Conservation (phyloP, 2,888 invertebrate genomes). For the Alsophila aescularia region DNA sequence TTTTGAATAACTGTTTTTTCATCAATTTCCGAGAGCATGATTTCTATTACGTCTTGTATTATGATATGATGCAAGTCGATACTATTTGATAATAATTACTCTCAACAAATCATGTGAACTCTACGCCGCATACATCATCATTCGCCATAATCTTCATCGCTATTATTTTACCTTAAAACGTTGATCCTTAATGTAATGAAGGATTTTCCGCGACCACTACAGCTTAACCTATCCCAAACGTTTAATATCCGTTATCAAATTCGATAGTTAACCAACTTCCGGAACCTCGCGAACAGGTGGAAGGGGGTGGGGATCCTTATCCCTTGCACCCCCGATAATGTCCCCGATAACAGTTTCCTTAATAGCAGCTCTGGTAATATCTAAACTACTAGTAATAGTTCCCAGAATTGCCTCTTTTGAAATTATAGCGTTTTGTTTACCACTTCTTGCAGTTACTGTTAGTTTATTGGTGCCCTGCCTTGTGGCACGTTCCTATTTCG, state of each 20-base stretch:
- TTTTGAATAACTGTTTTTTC: too few species aligned
- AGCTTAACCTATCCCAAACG: constrained; percentile 15
- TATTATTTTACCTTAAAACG: constrained; percentile 27
- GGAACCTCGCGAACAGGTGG: constrained; percentile 42
- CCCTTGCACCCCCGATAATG: constrained; percentile 45
- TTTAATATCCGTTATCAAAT: constrained; percentile 40
- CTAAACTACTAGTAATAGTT: constrained; percentile 46
- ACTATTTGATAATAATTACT: too few species aligned
- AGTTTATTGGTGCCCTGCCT: constrained; percentile 28
- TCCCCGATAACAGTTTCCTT: constrained; percentile 50
- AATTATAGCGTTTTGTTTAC: constrained; percentile 39
- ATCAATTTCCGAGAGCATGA: too few species aligned
- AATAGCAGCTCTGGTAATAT: constrained; percentile 49
- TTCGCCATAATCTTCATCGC: too few species aligned
- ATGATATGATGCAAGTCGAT: too few species aligned
- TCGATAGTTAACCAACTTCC: constrained; percentile 39
- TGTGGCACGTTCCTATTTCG: constrained; percentile 9
- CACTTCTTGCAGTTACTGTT: constrained; percentile 23
- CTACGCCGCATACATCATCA: too few species aligned
- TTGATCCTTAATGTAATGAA: constrained; percentile 25
- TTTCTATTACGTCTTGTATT: too few species aligned
- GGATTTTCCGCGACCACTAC: constrained; percentile 20
- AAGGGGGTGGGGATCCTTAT: constrained; percentile 38
- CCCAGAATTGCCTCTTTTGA: constrained; percentile 41
- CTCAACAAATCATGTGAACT: too few species aligned